phyloP scores from a whole-genome alignment of 2,113 vertebrate species.

The Myiopsitta monachus region DNA sequence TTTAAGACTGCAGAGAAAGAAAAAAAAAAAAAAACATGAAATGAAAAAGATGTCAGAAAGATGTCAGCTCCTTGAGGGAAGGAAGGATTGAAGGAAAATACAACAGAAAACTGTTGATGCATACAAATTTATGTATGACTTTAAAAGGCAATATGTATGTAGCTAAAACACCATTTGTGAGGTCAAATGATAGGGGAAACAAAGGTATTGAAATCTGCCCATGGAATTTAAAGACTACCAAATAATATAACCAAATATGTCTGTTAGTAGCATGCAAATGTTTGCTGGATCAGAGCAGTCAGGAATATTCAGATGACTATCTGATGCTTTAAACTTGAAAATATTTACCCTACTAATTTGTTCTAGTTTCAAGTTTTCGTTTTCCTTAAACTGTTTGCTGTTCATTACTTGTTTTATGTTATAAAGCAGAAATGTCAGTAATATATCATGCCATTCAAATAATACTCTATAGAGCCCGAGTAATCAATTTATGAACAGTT shows the following conservation, averaged over 20 bases:
- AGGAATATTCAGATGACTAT: constrained; percentile 10
- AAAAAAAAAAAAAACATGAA: too few relatives aligned
- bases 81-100: not conserved
- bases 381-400: not conserved
- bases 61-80: not conserved
- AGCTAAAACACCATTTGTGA: not conserved
- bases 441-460: not conserved
- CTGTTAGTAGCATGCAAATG: not conserved
- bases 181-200: not conserved
- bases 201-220: not conserved
- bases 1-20: not conserved
- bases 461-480: not conserved
- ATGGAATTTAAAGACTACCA: not conserved
- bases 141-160: not conserved
- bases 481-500: not conserved
- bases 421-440: not conserved
- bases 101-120: not conserved
- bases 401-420: not conserved
- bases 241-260: not conserved
- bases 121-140: not conserved
- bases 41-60: not conserved
- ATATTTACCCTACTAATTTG: constrained; percentile 6
- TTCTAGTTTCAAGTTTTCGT: not conserved
- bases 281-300: not conserved
- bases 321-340: not conserved